These are phyloP conservation scores for Sebastes dallii DNA, from an alignment of 2,797 vertebrate species.

Conservation along the genomic window DNA sequence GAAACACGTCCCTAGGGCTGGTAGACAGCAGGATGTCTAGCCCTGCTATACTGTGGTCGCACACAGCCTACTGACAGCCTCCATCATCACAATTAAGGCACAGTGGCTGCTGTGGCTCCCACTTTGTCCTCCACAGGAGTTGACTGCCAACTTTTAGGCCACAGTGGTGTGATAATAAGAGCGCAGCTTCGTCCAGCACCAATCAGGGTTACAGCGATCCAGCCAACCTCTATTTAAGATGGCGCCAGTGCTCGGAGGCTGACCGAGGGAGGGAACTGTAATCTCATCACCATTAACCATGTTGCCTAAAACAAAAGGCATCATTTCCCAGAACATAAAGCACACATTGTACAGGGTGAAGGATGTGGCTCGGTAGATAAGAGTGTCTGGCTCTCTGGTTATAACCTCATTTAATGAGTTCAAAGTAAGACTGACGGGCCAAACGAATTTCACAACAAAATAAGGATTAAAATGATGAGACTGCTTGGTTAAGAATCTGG, in stretches of 20 bases:
- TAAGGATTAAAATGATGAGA: not conserved
- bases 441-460: not conserved
- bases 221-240: conserved; percentile 49
- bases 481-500: not conserved
- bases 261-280: conserved; percentile 4
- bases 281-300: conserved; percentile 37
- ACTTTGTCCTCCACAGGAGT: conserved; percentile 37
- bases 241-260: conserved; percentile 33
- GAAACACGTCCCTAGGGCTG: conserved; percentile 49
- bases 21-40: conserved; percentile 34
- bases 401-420: conserved; percentile 16
- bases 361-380: conserved; percentile 12
- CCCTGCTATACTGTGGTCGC: conserved; percentile 22
- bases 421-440: not conserved
- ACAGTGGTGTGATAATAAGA: conserved; percentile 35
- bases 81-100: conserved; percentile 52
- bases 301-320: conserved; percentile 34
- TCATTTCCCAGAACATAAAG: conserved; percentile 29
- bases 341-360: not conserved
- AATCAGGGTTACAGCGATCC: conserved; percentile 28
- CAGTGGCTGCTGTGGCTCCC: conserved; percentile 27
- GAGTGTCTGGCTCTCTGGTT: conserved; percentile 12
- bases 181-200: conserved; percentile 28
- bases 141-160: conserved; percentile 37
- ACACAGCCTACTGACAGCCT: conserved; percentile 41